phyloP scores from a whole-genome alignment of 1,140 invertebrate genomes.

The Paraescarpia echinospica region DNA sequence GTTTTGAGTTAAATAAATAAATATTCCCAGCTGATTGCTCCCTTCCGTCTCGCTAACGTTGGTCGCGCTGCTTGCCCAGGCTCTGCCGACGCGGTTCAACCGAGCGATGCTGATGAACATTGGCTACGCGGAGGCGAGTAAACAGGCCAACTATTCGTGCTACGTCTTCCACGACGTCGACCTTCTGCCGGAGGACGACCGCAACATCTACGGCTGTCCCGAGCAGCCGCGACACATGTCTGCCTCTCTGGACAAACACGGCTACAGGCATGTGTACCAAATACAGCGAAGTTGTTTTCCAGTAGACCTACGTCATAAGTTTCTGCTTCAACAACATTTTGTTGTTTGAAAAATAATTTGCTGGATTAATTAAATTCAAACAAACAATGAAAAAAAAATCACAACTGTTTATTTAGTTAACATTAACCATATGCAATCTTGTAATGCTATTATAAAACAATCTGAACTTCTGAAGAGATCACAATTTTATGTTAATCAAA shows the following conservation, averaged over 20 bases:
- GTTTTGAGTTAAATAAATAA: neutral
- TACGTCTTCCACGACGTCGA: slow-evolving; percentile 94
- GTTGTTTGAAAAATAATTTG: too few species aligned
- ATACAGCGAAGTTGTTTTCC: neutral
- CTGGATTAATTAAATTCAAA: too few species aligned
- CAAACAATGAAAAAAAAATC: too few species aligned
- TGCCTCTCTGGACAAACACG: slow-evolving; percentile 11
- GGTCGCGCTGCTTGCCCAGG: slow-evolving; percentile 66
- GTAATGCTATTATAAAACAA: too few species aligned
- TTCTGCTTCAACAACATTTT: too few species aligned
- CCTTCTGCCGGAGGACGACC: slow-evolving; percentile 82
- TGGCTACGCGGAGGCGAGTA: slow-evolving; percentile 76
- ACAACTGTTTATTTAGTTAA: too few species aligned
- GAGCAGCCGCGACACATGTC: slow-evolving; percentile 74
- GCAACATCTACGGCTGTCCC: slow-evolving; percentile 86
- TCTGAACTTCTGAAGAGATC: too few species aligned
- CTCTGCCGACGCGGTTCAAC: slow-evolving; percentile 71
- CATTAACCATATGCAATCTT: too few species aligned
- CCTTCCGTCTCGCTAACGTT: neutral
- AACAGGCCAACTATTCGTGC: slow-evolving; percentile 74
- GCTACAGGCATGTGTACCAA: slow-evolving; percentile 24
- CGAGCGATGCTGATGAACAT: slow-evolving; percentile 91
- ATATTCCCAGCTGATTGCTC: neutral
- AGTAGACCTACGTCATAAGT: too few species aligned
- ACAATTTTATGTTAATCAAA: too few species aligned